These are phyloP conservation scores for Hylyphantes graminicola DNA, from an alignment of 1,140 invertebrate species.

Conservation along the genomic window DNA sequence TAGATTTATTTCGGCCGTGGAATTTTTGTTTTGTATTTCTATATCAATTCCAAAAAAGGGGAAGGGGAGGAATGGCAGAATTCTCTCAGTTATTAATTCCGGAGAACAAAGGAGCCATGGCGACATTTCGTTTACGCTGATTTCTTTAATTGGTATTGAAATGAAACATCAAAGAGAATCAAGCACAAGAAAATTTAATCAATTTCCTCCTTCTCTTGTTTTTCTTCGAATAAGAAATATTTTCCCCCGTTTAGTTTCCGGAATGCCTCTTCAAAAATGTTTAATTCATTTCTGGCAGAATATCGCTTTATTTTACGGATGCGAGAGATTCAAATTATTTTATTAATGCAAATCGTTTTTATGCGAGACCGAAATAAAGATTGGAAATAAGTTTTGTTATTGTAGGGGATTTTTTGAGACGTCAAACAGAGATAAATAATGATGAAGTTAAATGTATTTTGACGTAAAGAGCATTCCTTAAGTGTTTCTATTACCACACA, in stretches of 20 bases:
- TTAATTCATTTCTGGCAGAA: too few relatives aligned
- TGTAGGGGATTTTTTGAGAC: too few relatives aligned
- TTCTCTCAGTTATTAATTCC: slow-evolving; percentile 42
- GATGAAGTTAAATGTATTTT: too few relatives aligned
- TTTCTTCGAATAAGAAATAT: not conserved
- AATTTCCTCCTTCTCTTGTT: slow-evolving; percentile 9
- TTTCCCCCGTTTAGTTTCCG: not conserved
- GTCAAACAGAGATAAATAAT: too few relatives aligned
- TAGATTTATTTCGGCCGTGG: not conserved
- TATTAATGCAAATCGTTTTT: too few relatives aligned
- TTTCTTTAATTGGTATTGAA: slow-evolving; percentile 49
- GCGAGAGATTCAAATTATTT: too few relatives aligned
- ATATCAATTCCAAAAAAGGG: not conserved
- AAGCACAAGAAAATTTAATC: slow-evolving; percentile 31
- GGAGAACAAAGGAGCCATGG: slow-evolving; percentile 9
- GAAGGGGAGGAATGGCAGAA: not conserved
- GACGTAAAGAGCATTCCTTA: too few relatives aligned
- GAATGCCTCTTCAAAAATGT: not conserved
- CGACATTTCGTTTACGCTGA: slow-evolving; percentile 1
- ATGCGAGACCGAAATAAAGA: too few relatives aligned
- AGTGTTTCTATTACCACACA: too few relatives aligned
- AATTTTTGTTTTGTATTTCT: not conserved
- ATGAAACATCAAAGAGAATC: slow-evolving; percentile 21
- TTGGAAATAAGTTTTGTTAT: too few relatives aligned
- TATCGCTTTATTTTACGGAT: too few relatives aligned